Evolutionary conservation across 2,113 vertebrate species (phyloP), one percentile per base, ranked within the genome.

Genomic region (Pungitius pungitius): DNA sequence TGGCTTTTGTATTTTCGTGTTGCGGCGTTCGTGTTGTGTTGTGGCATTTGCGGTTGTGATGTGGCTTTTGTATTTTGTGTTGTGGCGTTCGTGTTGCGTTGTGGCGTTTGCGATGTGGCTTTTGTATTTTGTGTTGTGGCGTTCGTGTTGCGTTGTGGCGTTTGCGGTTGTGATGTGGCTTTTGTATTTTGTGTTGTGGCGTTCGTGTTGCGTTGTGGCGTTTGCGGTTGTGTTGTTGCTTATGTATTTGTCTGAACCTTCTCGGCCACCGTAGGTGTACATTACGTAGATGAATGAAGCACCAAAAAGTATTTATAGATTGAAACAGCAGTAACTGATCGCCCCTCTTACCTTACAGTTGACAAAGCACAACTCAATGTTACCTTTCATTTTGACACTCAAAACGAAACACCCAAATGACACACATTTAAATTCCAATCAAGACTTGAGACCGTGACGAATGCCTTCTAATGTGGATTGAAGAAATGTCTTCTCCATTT

Each of bases 381-480:
- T 35, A 37, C 18, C 30, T 37, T 35, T n/a, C 11, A 37, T 24
- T 57, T 22, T 60, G 35, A 37, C 40, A 22, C 13, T 9, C 22
- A 1, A 3, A 54, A 13, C 2, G 11, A 78, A 73, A 55, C 74
- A 66, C 40, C 73, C 39, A 40, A 55, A 59, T 8, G 6, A 52
- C 49, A 73, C 51, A 70, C 56, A 11, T 26, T 76, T 83, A 43
- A 80, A 62, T 83, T 69, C 2, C 30, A 71, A 67, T 78, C 24
- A 0, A 60, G 65, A 15, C 27, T 69, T 67, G 22, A 60, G 27
- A 75, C 22, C 17, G 8, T 15, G 5, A 24, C 15, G 40, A 40
- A 56, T 24, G 3, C 7, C 59, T 51, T 64, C 58, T 54, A 14
- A 30, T 45, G 63, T 10, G 1, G 24, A 55, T 54, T 4, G 11